Evolutionary conservation across 23 tunicate genomes (phyloP).

Genomic region (Halocynthia roretzi): DNA sequence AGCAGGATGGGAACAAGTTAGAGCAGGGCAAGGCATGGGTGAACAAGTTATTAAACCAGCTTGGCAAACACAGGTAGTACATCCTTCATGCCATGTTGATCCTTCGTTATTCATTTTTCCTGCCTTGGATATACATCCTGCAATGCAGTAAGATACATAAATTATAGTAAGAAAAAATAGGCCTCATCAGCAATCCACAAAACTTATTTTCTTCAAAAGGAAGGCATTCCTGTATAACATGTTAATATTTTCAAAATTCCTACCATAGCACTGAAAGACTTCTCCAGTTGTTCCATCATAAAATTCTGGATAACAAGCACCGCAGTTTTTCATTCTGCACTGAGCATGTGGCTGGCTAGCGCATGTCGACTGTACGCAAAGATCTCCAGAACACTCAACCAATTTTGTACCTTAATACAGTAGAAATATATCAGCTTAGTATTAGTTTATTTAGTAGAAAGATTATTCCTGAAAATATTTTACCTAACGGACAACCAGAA

Average conservation of each 20-base stretch:
- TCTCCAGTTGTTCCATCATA: slow-evolving; percentile 80
- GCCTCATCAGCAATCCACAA: too few species aligned
- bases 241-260: background rate
- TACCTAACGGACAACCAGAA: slow-evolving; percentile 74
- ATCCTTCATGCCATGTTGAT: slow-evolving; percentile 51
- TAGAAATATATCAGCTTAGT: background rate
- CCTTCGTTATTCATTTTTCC: slow-evolving; percentile 49
- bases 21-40: slow-evolving; percentile 37
- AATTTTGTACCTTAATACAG: slow-evolving; percentile 47
- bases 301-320: slow-evolving; percentile 73
- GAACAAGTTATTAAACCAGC: slow-evolving; percentile 74
- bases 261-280: slow-evolving; percentile 61
- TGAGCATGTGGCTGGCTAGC: slow-evolving; percentile 75
- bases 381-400: slow-evolving; percentile 44
- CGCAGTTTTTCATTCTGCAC: slow-evolving; percentile 76
- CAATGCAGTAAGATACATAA: background rate
- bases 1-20: slow-evolving; percentile 63
- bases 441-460: background rate
- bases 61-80: slow-evolving; percentile 65
- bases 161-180: too few species aligned
- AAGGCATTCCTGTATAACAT: too few species aligned
- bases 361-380: slow-evolving; percentile 43
- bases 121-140: slow-evolving; percentile 55
- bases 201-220: too few species aligned
- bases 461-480: background rate